Conservation (phyloP, 30 jellyfish, hydroid and myxozoan species). For the Aurelia aurita region DNA sequence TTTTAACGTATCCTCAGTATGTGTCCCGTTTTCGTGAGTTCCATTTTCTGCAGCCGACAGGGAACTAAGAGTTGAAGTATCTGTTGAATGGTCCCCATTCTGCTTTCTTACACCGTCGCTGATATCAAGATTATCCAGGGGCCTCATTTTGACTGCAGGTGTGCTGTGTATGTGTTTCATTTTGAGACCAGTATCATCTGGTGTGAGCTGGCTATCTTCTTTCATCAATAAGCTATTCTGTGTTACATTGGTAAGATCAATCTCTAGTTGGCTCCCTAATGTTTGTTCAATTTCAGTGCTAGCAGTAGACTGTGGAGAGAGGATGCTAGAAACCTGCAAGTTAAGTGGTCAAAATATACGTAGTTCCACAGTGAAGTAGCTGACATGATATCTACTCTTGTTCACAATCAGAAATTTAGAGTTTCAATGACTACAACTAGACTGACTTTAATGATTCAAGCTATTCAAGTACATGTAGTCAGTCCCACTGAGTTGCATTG, state of each 20-base stretch:
- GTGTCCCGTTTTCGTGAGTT: conserved; percentile 1
- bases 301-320: no score
- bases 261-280: neutral
- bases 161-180: conserved; percentile 44
- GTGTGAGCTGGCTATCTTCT: conserved; percentile 4
- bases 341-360: no score
- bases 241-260: conserved; percentile 4
- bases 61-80: conserved; percentile 53
- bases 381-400: no score
- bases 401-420: no score
- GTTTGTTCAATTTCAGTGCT: no score
- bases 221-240: conserved; percentile 20
- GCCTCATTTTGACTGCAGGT: conserved; percentile 33
- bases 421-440: no score
- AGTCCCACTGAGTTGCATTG: no score
- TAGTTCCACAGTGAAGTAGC: no score
- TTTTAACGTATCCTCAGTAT: neutral
- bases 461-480: no score
- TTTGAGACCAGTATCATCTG: neutral
- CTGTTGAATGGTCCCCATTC: conserved; percentile 8
- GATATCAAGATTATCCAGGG: neutral
- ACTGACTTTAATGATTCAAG: no score
- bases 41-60: conserved; percentile 27
- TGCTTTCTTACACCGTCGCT: neutral
- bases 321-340: no score